Percentiles rank a stretch among this genome's conserved stretches.
Evolutionary conservation across 2,888 invertebrate species (phyloP).

Genomic region (Dendrolimus pini): DNA sequence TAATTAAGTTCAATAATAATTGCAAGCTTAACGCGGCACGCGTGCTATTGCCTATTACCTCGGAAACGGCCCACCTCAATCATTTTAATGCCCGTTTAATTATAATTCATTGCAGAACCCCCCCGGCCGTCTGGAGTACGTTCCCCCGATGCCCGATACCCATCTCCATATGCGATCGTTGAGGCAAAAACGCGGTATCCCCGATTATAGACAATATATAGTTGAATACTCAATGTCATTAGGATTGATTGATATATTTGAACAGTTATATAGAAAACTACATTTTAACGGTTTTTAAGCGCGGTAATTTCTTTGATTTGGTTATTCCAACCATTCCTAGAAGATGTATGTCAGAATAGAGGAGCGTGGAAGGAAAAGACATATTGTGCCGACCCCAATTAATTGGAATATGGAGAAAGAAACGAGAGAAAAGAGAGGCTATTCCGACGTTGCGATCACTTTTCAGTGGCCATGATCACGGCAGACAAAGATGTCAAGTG

Average conservation of each 20-base stretch:
- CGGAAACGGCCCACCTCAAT: constrained; percentile 45
- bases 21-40: constrained; percentile 48
- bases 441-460: no score
- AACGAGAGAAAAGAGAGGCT: no score
- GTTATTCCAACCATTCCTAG: no score
- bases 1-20: constrained; percentile 58
- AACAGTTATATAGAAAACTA: constrained; percentile 23
- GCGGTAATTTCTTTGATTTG: no score
- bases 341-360: no score
- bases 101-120: constrained; percentile 47
- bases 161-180: constrained; percentile 33
- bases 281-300: no score
- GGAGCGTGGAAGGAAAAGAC: no score
- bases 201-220: constrained; percentile 37
- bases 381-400: no score
- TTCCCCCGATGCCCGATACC: constrained; percentile 28
- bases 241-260: constrained; percentile 52
- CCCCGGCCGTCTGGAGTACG: constrained; percentile 27
- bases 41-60: constrained; percentile 50
- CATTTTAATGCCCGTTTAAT: constrained; percentile 54
- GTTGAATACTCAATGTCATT: constrained; percentile 35
- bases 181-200: constrained; percentile 33
- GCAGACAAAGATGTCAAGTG: no score
- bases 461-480: no score
- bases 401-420: no score